Evolutionary conservation across 2,888 invertebrate genomes (phyloP), one percentile per base, ranked within the genome.

Genomic region (Dynastes hyllus): DNA sequence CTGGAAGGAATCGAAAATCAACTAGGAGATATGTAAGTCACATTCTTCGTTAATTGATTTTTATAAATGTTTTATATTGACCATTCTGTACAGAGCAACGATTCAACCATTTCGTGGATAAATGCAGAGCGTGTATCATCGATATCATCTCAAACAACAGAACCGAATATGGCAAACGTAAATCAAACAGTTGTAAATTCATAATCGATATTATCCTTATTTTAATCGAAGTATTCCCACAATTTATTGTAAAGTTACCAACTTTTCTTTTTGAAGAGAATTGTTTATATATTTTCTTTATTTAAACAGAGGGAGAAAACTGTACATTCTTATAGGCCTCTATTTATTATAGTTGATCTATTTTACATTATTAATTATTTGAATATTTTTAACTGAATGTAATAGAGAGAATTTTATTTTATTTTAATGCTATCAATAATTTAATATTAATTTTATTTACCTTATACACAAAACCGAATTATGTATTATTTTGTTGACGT

Each of bases 1-100:
- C 87, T 81, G 87, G 84, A 55, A 84, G 85, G 66, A 87, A 87
- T 81, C 81, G 84, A 63, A 89, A 89, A 82, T 79, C 82, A 55
- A 79, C 82, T 61, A 82, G 84, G 61, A 84, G 82, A 80, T 80
- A 84, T 81, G 87, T 87, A 83, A 85, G 86, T 84, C 29, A 29
- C n/a, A 51, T 9, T 63, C n/a, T 27, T 13, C 8, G 5, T 37
- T 37, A 58, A 11, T 40, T 27, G n/a, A 55, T 55, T n/a, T 55
- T 55, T n/a, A 13, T 55, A 16, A 16, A 55, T 16, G 5, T 37
- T 37, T 55, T 16, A 55, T 55, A 0, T 0, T n/a, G 4, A 2
- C n/a, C n/a, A n/a, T n/a, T 55, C 16, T 8, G 4, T 81, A 29
- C 76, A 84, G 83, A 83, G 81, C 70, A 81, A 81, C 79, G 83